Conservation (phyloP, 1,140 invertebrate genomes). For the Drosophila micromelanica region DNA sequence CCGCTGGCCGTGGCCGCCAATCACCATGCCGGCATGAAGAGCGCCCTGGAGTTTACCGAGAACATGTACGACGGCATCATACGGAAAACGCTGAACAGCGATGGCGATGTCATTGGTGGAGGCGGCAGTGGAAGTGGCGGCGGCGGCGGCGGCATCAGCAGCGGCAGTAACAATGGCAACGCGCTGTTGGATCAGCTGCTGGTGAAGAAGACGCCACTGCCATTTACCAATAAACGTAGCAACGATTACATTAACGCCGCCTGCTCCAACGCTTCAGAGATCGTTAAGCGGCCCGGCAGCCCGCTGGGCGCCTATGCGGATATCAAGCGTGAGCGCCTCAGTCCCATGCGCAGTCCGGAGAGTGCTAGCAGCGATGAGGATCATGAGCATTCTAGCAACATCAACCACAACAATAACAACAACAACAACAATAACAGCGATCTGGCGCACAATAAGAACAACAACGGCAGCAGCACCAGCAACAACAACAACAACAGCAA, state of each 20-base stretch:
- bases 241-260: slow-evolving; percentile 63
- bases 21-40: slow-evolving; percentile 58
- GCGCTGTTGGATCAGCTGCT: slow-evolving; percentile 90
- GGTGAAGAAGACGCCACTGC: slow-evolving; percentile 87
- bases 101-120: slow-evolving; percentile 49
- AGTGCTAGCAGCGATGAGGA: slow-evolving; percentile 68
- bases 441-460: slow-evolving; percentile 74
- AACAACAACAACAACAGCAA: slow-evolving; percentile 41
- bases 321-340: slow-evolving; percentile 78
- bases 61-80: slow-evolving; percentile 90
- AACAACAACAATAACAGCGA: slow-evolving; percentile 61
- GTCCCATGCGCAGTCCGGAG: slow-evolving; percentile 49
- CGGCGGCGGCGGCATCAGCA: slow-evolving; percentile 58
- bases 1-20: slow-evolving; percentile 54
- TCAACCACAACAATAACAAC: slow-evolving; percentile 35
- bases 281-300: slow-evolving; percentile 70
- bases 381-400: slow-evolving; percentile 46
- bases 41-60: slow-evolving; percentile 86
- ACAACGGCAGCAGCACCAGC: slow-evolving; percentile 38
- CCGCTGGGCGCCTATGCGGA: slow-evolving; percentile 67
- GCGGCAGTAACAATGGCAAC: slow-evolving; percentile 86
- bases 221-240: slow-evolving; percentile 70
- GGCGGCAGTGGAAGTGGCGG: slow-evolving; percentile 40
- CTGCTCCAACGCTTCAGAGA: slow-evolving; percentile 44
- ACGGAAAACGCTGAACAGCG: slow-evolving; percentile 87